These are phyloP conservation scores for Nephotettix cincticeps DNA, from an alignment of 1,140 invertebrate species.

Conservation along the genomic window DNA sequence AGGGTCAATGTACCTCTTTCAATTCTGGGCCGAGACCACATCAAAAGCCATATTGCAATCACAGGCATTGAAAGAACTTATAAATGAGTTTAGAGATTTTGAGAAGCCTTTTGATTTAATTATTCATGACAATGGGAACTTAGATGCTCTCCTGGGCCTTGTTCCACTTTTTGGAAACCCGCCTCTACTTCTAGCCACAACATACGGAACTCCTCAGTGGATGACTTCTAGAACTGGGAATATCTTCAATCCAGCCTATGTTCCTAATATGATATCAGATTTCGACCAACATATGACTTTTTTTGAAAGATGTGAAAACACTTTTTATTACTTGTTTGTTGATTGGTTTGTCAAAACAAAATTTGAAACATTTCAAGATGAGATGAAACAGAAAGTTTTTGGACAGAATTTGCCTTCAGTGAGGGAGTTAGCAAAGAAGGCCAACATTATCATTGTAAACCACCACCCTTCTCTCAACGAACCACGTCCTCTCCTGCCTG, in stretches of 20 bases:
- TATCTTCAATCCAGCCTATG: conserved; percentile 7
- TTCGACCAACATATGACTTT: background rate
- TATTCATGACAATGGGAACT: background rate
- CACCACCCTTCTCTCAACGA: conserved; percentile 34
- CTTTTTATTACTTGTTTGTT: background rate
- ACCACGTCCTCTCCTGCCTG: conserved; percentile 35
- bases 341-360: background rate
- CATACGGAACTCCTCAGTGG: background rate
- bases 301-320: background rate
- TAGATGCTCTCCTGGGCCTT: background rate
- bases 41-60: background rate
- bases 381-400: background rate
- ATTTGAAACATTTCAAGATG: background rate
- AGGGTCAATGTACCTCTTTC: background rate
- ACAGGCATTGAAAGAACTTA: background rate
- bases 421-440: background rate
- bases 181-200: background rate
- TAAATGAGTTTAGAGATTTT: background rate
- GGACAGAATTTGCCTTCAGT: background rate
- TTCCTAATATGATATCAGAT: background rate
- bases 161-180: conserved; percentile 4
- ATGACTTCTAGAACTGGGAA: background rate
- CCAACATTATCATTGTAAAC: conserved; percentile 5
- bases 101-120: conserved; percentile 8
- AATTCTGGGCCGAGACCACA: background rate